Evolutionary conservation across 2,888 invertebrate species (phyloP), one percentile per base, ranked within the genome.

Genomic region (Eledona agricola): DNA sequence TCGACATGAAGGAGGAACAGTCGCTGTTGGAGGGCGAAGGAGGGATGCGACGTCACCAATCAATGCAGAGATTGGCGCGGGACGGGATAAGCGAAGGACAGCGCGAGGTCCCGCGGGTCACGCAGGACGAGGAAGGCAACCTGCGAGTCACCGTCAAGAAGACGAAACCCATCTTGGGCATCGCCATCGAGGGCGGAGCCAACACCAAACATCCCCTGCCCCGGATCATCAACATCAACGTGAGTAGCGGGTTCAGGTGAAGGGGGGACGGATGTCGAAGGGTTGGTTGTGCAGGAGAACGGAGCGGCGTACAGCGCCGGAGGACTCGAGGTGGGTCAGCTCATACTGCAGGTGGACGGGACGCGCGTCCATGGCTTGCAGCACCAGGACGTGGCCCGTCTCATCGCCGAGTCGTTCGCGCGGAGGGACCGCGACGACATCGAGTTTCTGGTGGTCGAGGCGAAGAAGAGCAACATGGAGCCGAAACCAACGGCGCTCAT

Each of bases 131-230:
- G 77, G 90, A 90, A 78, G 93, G 93, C 64, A 92, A 92, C 78
- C 83, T 93, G 69, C 84, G 91, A 75, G 89, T 95, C 69, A 88
- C 89, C 63, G 92, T 96, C 63, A 90, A 90, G 78, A 96, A 96
- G 80, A 91, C 90, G 45, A 94, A 94, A 78, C 92, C 95, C 34
- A 93, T 93, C 70, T 84, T 97, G 67, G 96, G 97, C 63, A 93
- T 97, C 71, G 96, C 96, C 58, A 96, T 97, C 70, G 96, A 96
- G 80, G 97, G 97, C 56, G 97, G 97, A 57, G 92, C 93, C 67
- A 95, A 97, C 77, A 96, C 96, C 29, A 90, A 91, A 72, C 96
- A 96, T 78, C 92, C 93, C 46, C 81, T 96, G 70, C 96, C 96
- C 42, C 85, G 95, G 74, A 95, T 97, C 71, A 96, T 96, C 71